phyloP scores from a whole-genome alignment of 1,140 invertebrate genomes.

The Zaprionus lachaisei region DNA sequence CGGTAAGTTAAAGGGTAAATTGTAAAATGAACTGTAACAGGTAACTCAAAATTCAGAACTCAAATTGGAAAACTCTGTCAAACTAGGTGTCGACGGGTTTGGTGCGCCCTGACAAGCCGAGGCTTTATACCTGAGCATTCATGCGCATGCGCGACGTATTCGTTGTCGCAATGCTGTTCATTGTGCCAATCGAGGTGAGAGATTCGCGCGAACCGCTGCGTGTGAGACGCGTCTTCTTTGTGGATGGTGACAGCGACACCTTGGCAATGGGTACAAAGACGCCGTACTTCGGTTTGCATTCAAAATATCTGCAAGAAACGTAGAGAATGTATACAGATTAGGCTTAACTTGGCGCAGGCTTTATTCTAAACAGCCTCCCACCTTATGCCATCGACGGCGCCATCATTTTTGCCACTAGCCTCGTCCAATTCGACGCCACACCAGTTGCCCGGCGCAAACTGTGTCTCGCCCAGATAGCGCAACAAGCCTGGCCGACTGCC shows the following conservation, averaged over 20 bases:
- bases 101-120: slow-evolving; percentile 15
- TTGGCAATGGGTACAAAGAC: slow-evolving; percentile 96
- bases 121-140: slow-evolving; percentile 84
- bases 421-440: slow-evolving; percentile 98
- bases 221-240: slow-evolving; percentile 88
- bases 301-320: slow-evolving; percentile 92
- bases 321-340: neutral
- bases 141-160: slow-evolving; percentile 84
- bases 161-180: slow-evolving; percentile 89
- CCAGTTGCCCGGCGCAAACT: slow-evolving; percentile 96
- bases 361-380: slow-evolving; percentile 66
- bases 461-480: slow-evolving; percentile 92
- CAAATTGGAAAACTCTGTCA: neutral
- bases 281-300: slow-evolving; percentile 95
- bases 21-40: slow-evolving; percentile 30
- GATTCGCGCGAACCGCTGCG: slow-evolving; percentile 94
- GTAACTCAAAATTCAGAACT: slow-evolving; percentile 8
- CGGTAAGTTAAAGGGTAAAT: slow-evolving; percentile 25
- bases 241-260: slow-evolving; percentile 92
- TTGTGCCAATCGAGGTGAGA: slow-evolving; percentile 90
- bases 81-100: neutral
- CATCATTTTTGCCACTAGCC: slow-evolving; percentile 97
- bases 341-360: neutral
- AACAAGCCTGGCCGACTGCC: slow-evolving; percentile 95
- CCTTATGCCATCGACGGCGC: slow-evolving; percentile 94